Percentiles rank a stretch among this genome's conserved stretches.
phyloP scores from a whole-genome alignment of 2,888 invertebrate species.

The Rhaphigaster nebulosa region DNA sequence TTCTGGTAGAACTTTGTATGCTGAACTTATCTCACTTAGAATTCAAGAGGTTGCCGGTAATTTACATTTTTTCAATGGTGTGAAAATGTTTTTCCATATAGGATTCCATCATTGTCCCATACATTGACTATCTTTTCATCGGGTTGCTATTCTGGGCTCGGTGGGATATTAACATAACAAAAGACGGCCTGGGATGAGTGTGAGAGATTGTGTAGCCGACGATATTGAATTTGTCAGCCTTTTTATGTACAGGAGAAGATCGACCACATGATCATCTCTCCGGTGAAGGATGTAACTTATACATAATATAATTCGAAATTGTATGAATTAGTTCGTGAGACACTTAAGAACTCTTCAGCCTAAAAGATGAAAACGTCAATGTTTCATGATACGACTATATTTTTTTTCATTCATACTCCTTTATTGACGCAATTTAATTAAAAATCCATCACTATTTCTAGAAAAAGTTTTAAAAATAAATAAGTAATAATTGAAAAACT shows the following conservation, averaged over 20 bases:
- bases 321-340: background rate
- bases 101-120: slow-evolving; percentile 65
- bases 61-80: slow-evolving; percentile 65
- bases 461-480: too few relatives aligned
- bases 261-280: background rate
- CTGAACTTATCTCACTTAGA: slow-evolving; percentile 55
- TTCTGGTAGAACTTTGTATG: slow-evolving; percentile 53
- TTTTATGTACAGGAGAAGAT: slow-evolving; percentile 22
- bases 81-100: slow-evolving; percentile 64
- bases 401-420: background rate
- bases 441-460: background rate
- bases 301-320: background rate
- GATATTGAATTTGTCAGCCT: slow-evolving; percentile 61
- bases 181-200: slow-evolving; percentile 41
- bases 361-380: background rate
- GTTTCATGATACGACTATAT: background rate
- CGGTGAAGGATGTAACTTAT: background rate
- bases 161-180: slow-evolving; percentile 61
- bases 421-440: background rate
- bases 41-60: slow-evolving; percentile 55
- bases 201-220: slow-evolving; percentile 53
- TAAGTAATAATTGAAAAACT: too few relatives aligned
- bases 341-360: too few relatives aligned
- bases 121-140: slow-evolving; percentile 64
- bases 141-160: slow-evolving; percentile 54